Evolutionary conservation across 2,113 vertebrate species (phyloP), one percentile per base, ranked within the genome.

Genomic region (Siphamia tubifer): DNA sequence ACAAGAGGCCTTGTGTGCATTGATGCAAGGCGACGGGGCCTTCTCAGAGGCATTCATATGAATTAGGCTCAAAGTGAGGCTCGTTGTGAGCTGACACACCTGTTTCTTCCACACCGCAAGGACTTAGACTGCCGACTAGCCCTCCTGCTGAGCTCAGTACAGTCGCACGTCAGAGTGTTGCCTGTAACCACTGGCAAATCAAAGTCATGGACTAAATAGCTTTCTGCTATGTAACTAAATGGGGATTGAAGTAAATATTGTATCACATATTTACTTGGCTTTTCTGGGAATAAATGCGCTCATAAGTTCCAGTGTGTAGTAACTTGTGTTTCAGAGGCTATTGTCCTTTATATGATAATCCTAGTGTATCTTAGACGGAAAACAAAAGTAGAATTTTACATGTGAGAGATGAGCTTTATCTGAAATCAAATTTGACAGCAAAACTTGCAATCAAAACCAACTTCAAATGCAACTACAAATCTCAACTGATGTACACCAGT

Each of bases 31-130:
- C 68, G 84, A 85, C 87, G 69, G 68, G 27, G 23, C 42, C 68
- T 65, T 71, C 82, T 77, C 79, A 12, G 43, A 77, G 58, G 47
- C 66, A 32, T 75, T 72, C 72, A 44, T 34, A 54, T 20, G 52
- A 57, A 80, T 89, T 80, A 85, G 60, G 17, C 64, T 85, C 82
- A 82, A 75, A 72, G 72, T 32, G 68, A 79, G 56, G 19, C 57
- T 35, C 19, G 20, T 54, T 8, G 11, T n/a, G 4, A 21, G 43
- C 55, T 31, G 53, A 51, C 63, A 40, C 79, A 68, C 84, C 69
- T 68, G 64, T 19, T 68, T 15, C 38, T 30, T 16, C 21, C 1
- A 0, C 5, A 3, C 51, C 1, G 42, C 4, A 5, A 64, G 36
- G 55, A 27, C 39, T 24, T 31, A 2, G 49, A n/a, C 57, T 12